A percentile compares a stretch with the other conserved stretches of the same genome.
Conservation (phyloP, 1,140 invertebrate species). For the Varroa destructor region DNA sequence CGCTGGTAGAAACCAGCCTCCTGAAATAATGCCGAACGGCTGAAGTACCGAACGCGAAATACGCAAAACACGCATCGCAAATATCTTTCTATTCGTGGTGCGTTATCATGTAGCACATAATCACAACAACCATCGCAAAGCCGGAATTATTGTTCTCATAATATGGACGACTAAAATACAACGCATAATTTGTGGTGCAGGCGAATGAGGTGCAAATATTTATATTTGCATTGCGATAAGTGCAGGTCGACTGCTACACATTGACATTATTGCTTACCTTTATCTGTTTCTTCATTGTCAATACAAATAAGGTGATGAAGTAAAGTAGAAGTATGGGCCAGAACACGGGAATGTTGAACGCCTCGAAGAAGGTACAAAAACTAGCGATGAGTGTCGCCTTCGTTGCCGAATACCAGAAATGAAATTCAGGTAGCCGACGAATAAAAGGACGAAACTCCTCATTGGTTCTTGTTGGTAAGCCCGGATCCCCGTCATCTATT, state of each 20-base stretch:
- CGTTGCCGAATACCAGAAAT: slow-evolving; percentile 95
- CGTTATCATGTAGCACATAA: too few relatives aligned
- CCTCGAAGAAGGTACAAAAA: slow-evolving; percentile 89
- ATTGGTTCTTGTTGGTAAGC: slow-evolving; percentile 78
- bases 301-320: slow-evolving; percentile 91
- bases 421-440: slow-evolving; percentile 92
- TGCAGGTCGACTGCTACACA: neutral
- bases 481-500: slow-evolving; percentile 60
- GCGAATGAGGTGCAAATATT: neutral
- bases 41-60: too few relatives aligned
- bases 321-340: slow-evolving; percentile 99
- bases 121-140: too few relatives aligned
- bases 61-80: too few relatives aligned
- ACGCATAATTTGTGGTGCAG: too few relatives aligned
- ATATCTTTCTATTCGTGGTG: too few relatives aligned
- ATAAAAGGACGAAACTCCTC: slow-evolving; percentile 99
- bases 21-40: too few relatives aligned
- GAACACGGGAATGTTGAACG: slow-evolving; percentile 97
- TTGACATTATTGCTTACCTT: slow-evolving; percentile 52
- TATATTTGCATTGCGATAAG: neutral
- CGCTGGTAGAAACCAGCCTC: too few relatives aligned
- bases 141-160: too few relatives aligned
- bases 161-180: too few relatives aligned
- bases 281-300: slow-evolving; percentile 99
- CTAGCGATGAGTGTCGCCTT: slow-evolving; percentile 86